phyloP scores from a whole-genome alignment of 2,797 vertebrate species.

The Synanceia verrucosa region DNA sequence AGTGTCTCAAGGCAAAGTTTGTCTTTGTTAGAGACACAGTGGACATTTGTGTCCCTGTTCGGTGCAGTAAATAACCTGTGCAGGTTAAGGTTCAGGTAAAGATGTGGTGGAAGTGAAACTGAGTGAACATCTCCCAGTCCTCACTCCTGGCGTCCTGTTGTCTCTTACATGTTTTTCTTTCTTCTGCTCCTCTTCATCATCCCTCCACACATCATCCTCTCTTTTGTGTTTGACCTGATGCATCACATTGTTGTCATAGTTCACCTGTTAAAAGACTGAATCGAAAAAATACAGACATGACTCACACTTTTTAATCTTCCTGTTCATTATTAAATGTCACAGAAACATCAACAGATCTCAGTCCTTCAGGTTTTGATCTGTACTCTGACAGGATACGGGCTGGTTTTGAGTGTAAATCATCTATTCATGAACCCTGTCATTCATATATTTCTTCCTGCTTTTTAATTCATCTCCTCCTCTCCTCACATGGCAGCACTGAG shows the following conservation, averaged over 20 bases:
- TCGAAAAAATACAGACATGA: constrained; percentile 24
- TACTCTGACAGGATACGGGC: not conserved
- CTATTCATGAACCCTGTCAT: not conserved
- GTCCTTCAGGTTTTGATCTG: not conserved
- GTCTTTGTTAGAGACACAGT: not conserved
- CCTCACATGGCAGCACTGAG: constrained; percentile 10
- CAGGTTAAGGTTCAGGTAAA: not conserved
- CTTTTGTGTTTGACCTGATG: constrained; percentile 12
- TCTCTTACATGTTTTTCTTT: not conserved
- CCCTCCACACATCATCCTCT: not conserved
- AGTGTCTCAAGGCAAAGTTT: not conserved
- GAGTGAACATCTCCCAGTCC: constrained; percentile 4
- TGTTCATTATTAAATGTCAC: not conserved
- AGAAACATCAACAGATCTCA: too few relatives aligned
- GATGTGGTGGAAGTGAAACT: constrained; percentile 6
- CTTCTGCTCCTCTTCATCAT: not conserved
- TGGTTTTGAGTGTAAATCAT: not conserved
- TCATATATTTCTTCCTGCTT: not conserved
- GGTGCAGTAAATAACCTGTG: not conserved
- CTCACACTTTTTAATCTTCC: not conserved
- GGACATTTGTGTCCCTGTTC: not conserved
- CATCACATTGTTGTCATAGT: constrained; percentile 19
- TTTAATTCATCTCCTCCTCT: not conserved
- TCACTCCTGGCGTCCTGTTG: not conserved
- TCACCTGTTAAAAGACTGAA: constrained; percentile 10